Base-by-base conservation (phyloP, 2,113 vertebrate genomes). In the Cephalopterus ornatus region DNA sequence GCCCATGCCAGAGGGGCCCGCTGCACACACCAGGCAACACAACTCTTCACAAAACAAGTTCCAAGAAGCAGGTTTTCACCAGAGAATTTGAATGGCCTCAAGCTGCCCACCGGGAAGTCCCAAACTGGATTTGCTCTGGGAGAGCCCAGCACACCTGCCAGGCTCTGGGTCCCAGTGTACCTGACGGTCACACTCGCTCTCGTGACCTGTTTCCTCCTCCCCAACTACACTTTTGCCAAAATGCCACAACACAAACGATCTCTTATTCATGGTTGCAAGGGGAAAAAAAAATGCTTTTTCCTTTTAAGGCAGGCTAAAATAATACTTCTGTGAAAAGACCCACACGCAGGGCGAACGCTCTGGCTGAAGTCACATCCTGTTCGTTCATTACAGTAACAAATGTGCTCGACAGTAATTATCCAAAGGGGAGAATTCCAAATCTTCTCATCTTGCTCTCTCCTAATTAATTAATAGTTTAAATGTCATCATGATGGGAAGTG, bases 401-500 rank as follows among this genome's bases (percentile, higher is more conserved):
- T 97, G 97, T 93, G 85, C 30, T 85, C 67, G 82, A 87, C 94
- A 95, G 97, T 98, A 98, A 97, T 98, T 98, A 98, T 95, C 94
- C 96, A 95, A 97, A 97, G 93, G 96, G 89, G 97, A 94, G 95
- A 94, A 96, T 95, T 97, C 98, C 97, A 97, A 97, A 95, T 95
- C 97, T 98, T 97, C 98, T 98, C 98, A 98, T 97, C 96, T 97
- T 95, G 96, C 95, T 85, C 85, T 94, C 95, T 97, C 97, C 97
- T 98, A 98, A 98, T 99, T 98, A 98, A 98, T 98, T 97, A 98
- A 98, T 98, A 98, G 98, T 98, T 98, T 98, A 98, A 98, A 99
- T 98, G 98, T 98, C 98, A 98, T 98, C 97, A 96, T 98, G 98
- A 97, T 97, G 97, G 98, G 97, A 98, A 95, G 95, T 97, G 97